phyloP scores from a whole-genome alignment of 2,797 vertebrate genomes.

The Sparidentex hasta region DNA sequence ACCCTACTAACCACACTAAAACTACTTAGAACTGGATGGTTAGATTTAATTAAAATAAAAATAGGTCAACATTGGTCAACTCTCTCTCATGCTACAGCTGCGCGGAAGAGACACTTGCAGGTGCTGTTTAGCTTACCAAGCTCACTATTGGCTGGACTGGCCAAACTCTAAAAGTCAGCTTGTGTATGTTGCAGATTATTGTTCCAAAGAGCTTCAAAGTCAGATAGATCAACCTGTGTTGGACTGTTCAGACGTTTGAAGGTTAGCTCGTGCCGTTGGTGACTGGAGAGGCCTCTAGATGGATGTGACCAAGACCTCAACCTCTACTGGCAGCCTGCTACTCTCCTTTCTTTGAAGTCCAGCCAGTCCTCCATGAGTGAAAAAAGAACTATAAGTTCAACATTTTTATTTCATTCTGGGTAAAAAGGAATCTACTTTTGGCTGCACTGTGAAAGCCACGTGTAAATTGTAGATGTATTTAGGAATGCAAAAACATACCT shows the following conservation, averaged over 20 bases:
- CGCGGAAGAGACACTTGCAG: too few species aligned
- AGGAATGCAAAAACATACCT: background rate
- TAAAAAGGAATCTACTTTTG: background rate
- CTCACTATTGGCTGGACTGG: background rate
- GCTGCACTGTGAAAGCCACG: background rate
- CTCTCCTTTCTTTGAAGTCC: background rate
- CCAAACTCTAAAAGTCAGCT: background rate
- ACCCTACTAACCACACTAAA: too few species aligned
- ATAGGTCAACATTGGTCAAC: too few species aligned
- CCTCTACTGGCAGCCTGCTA: background rate
- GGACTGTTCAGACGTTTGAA: background rate
- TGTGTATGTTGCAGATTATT: background rate
- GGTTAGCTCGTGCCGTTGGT: background rate
- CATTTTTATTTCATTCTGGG: background rate
- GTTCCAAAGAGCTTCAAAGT: background rate
- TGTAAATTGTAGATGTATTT: conserved; percentile 2
- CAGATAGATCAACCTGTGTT: background rate
- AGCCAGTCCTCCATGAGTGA: background rate
- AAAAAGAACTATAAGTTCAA: background rate
- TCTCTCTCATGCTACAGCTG: too few species aligned
- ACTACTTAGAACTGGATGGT: background rate
- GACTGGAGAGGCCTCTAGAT: background rate
- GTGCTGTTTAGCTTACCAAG: too few species aligned
- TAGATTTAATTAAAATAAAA: background rate
- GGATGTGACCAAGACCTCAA: background rate